A percentile compares a stretch with the other conserved stretches of the same genome.
Evolutionary conservation across 2,113 vertebrate genomes (phyloP).

Genomic region (Diglossa brunneiventris): DNA sequence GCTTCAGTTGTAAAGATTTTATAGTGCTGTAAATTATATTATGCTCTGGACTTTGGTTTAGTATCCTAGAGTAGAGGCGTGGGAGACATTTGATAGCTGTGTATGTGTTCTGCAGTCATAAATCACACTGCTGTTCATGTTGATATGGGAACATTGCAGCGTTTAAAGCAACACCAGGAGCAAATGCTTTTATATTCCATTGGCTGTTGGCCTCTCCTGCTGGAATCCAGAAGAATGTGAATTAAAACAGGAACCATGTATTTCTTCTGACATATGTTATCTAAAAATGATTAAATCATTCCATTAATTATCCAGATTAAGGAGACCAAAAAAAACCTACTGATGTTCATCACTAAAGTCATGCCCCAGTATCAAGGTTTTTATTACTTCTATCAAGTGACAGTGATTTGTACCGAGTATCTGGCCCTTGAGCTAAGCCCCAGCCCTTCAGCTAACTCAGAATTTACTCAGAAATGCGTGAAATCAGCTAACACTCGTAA

Average conservation of each 20-base stretch:
- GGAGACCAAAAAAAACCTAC: neutral
- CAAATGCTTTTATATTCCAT: constrained; percentile 31
- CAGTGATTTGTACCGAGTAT: neutral
- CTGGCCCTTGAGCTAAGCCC: neutral
- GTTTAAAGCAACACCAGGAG: constrained; percentile 42
- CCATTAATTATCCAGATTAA: constrained; percentile 18
- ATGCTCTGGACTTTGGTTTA: constrained; percentile 77
- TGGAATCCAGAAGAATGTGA: constrained; percentile 15
- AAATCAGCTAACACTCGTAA: constrained; percentile 49
- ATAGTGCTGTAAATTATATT: constrained; percentile 82
- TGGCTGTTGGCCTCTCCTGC: neutral
- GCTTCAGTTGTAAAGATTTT: constrained; percentile 77
- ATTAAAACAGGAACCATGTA: neutral
- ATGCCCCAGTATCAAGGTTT: neutral
- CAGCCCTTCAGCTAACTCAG: neutral
- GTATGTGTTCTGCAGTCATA: constrained; percentile 51
- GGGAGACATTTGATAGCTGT: constrained; percentile 55
- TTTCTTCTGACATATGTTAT: neutral
- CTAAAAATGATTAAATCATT: neutral
- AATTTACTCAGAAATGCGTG: constrained; percentile 53
- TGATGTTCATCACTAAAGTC: neutral
- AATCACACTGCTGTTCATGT: constrained; percentile 50
- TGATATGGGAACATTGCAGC: constrained; percentile 20
- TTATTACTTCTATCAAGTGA: neutral
- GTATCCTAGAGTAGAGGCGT: constrained; percentile 56